Conservation (phyloP, 2,113 vertebrate species). For the Oncorhynchus kisutch region DNA sequence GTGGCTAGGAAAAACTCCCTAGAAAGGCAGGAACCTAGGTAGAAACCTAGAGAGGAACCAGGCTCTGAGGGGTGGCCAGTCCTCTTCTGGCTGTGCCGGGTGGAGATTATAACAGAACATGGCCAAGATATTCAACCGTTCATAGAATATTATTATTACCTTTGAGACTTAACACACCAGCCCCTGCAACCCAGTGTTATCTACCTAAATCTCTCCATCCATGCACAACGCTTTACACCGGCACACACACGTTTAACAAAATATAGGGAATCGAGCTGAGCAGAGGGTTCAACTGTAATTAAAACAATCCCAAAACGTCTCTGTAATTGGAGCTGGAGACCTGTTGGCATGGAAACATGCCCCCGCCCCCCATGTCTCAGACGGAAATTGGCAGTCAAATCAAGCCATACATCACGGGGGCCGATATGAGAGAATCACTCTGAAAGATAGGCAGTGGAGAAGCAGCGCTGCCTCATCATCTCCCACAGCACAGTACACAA, state of each 20-base stretch:
- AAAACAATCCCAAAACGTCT: conserved; percentile 42
- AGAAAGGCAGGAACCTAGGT: no score
- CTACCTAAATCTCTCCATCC: neutral
- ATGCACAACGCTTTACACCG: neutral
- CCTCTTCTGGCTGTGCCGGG: no score
- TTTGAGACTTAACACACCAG: neutral
- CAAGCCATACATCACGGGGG: neutral
- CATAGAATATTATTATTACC: neutral
- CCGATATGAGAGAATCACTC: neutral
- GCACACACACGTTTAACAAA: neutral
- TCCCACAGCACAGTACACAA: neutral
- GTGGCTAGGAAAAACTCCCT: no score
- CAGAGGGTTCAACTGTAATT: conserved; percentile 14
- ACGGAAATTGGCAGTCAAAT: conserved; percentile 22
- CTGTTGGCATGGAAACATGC: conserved; percentile 56
- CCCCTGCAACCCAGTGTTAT: no score
- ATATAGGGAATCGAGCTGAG: neutral
- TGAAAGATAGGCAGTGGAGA: neutral
- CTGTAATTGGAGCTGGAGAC: conserved; percentile 45
- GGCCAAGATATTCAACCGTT: no score
- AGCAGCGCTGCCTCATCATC: neutral
- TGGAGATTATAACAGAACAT: no score
- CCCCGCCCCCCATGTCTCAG: conserved; percentile 16
- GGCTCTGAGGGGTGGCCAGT: no score
- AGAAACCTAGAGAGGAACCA: no score